Percentiles rank a stretch among this genome's conserved stretches.
Conservation (phyloP, 2,797 vertebrate genomes). For the Xerus rutilus region DNA sequence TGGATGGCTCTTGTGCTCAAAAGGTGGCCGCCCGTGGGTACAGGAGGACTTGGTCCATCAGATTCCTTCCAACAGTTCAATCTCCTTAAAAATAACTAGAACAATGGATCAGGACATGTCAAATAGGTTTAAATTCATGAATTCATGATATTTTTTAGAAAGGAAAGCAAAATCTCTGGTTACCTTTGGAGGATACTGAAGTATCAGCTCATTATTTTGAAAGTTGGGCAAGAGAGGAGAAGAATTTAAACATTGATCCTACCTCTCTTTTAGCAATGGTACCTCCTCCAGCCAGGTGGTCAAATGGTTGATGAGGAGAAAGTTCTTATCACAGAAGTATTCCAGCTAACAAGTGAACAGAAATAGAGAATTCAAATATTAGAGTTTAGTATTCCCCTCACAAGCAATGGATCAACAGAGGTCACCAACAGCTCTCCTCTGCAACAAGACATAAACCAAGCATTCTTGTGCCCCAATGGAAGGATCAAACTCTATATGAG, state of each 20-base stretch:
- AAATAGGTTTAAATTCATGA: neutral
- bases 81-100: neutral
- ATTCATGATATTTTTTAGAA: neutral
- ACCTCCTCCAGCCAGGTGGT: neutral
- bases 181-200: neutral
- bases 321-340: neutral
- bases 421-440: neutral
- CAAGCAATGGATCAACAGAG: neutral
- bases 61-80: neutral
- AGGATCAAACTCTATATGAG: neutral
- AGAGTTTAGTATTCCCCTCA: neutral
- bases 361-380: neutral
- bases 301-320: neutral
- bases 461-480: accelerated
- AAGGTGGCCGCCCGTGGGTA: neutral
- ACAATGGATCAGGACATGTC: neutral
- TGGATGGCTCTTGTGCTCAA: neutral
- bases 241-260: neutral
- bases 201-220: neutral
- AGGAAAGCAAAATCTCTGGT: neutral
- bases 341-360: neutral
- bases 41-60: neutral
- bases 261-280: neutral
- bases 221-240: neutral
- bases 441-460: neutral